Conservation (phyloP, 1,140 invertebrate species). For the Homalodisca vitripennis region DNA sequence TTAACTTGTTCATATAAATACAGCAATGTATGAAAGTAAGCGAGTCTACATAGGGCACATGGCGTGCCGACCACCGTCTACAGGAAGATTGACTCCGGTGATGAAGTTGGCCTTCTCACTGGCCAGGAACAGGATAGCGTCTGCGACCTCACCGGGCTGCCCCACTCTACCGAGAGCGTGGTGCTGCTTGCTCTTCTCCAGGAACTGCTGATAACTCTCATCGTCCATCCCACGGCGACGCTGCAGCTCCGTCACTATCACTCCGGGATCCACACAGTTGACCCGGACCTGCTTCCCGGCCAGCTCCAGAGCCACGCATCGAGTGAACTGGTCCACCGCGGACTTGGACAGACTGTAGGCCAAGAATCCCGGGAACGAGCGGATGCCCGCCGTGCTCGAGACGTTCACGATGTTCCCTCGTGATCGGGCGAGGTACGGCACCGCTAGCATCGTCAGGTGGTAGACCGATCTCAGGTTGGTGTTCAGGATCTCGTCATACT, state of each 20-base stretch:
- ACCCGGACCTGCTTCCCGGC: slow-evolving; percentile 42
- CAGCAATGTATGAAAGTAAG: too few relatives aligned
- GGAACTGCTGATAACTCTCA: not conserved
- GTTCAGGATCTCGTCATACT: slow-evolving; percentile 82
- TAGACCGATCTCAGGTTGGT: slow-evolving; percentile 82
- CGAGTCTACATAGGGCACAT: too few relatives aligned
- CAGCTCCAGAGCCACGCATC: slow-evolving; percentile 58
- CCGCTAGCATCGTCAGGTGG: slow-evolving; percentile 77
- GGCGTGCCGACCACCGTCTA: not conserved
- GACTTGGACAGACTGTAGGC: slow-evolving; percentile 61
- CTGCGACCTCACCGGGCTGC: not conserved
- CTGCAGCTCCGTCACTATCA: not conserved
- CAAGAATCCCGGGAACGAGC: slow-evolving; percentile 46
- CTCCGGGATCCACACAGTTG: not conserved
- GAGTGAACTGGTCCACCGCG: slow-evolving; percentile 64
- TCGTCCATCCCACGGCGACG: not conserved
- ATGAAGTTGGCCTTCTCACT: not conserved
- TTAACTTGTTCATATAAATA: too few relatives aligned
- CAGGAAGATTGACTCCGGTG: not conserved
- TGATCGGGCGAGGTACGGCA: slow-evolving; percentile 75
- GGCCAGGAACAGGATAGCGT: not conserved
- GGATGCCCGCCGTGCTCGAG: slow-evolving; percentile 67
- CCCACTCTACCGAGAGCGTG: not conserved
- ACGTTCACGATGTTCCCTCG: slow-evolving; percentile 90
- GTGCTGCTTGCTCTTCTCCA: not conserved